phyloP scores from a whole-genome alignment of 2,797 vertebrate species.

The Sebastes kiyomatsui region DNA sequence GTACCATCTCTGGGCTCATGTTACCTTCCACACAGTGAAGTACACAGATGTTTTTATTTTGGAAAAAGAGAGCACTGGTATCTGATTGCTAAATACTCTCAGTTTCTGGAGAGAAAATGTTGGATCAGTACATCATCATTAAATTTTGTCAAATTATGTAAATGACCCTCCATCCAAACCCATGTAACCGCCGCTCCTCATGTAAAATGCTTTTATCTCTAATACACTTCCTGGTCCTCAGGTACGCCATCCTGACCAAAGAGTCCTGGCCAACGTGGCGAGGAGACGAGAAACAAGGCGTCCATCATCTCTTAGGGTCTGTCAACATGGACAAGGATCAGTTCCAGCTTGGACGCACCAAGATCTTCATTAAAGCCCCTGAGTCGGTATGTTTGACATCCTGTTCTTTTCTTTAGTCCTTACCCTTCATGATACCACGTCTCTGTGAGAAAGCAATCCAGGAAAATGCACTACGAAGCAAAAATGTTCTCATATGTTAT shows the following conservation, averaged over 20 bases:
- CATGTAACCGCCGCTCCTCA: not conserved
- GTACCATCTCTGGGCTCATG: not conserved
- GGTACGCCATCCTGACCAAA: conserved; percentile 96
- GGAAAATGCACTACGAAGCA: not conserved
- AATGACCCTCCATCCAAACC: not conserved
- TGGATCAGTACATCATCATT: not conserved
- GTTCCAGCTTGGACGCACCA: conserved; percentile 93
- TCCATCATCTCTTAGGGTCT: conserved; percentile 91
- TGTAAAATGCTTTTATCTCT: not conserved
- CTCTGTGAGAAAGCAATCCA: not conserved
- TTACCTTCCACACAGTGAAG: not conserved
- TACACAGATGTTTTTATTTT: not conserved
- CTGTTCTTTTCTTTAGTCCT: not conserved
- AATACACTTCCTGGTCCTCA: conserved; percentile 56
- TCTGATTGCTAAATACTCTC: not conserved
- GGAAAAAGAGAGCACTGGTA: not conserved
- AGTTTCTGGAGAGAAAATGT: not conserved
- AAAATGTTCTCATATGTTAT: conserved; percentile 6
- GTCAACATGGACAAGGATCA: conserved; percentile 98
- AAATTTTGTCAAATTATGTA: not conserved
- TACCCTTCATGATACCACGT: not conserved
- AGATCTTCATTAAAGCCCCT: conserved; percentile 96
- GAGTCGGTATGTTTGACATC: conserved; percentile 88
- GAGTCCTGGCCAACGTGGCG: conserved; percentile 96
- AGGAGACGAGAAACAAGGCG: conserved; percentile 96